These are phyloP conservation scores for Chelonus insularis DNA, from an alignment of 1,140 invertebrate genomes.

Conservation along the genomic window DNA sequence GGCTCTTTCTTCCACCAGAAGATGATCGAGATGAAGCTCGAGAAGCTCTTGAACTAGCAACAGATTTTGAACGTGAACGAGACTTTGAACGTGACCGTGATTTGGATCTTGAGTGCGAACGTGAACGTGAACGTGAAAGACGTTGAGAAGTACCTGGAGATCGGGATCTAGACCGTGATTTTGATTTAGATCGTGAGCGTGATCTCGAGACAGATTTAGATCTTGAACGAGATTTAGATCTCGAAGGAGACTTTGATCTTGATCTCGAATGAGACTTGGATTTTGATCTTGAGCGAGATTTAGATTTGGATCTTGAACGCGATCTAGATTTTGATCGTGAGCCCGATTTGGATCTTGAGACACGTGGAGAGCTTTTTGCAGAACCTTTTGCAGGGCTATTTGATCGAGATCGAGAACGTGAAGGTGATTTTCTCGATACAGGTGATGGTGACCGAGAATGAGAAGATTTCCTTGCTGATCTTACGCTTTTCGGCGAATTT, in stretches of 20 bases:
- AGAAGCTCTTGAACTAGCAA: conserved; percentile 49
- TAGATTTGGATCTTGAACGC: conserved; percentile 40
- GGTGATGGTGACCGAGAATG: conserved; percentile 40
- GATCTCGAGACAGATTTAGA: conserved; percentile 38
- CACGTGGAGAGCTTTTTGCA: conserved; percentile 38
- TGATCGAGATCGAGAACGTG: conserved; percentile 42
- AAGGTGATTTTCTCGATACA: conserved; percentile 35
- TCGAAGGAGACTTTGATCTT: conserved; percentile 34
- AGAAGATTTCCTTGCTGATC: not conserved
- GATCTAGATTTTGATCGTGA: conserved; percentile 38
- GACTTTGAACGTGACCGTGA: conserved; percentile 46
- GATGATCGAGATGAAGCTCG: conserved; percentile 47
- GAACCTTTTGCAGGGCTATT: conserved; percentile 35
- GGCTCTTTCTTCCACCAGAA: conserved; percentile 32
- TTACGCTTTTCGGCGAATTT: conserved; percentile 25
- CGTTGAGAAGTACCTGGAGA: conserved; percentile 26
- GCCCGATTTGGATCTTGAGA: conserved; percentile 29
- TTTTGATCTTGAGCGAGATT: conserved; percentile 29
- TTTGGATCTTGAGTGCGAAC: conserved; percentile 39
- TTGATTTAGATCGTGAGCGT: conserved; percentile 33
- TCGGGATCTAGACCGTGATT: conserved; percentile 32
- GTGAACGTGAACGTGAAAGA: conserved; percentile 40
- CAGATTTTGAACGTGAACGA: conserved; percentile 39
- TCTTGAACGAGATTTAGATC: conserved; percentile 25
- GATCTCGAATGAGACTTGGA: conserved; percentile 36